A percentile compares a stretch with the other conserved stretches of the same genome.
Conservation (phyloP, 2,888 invertebrate genomes). For the Sepioteuthis lessoniana region DNA sequence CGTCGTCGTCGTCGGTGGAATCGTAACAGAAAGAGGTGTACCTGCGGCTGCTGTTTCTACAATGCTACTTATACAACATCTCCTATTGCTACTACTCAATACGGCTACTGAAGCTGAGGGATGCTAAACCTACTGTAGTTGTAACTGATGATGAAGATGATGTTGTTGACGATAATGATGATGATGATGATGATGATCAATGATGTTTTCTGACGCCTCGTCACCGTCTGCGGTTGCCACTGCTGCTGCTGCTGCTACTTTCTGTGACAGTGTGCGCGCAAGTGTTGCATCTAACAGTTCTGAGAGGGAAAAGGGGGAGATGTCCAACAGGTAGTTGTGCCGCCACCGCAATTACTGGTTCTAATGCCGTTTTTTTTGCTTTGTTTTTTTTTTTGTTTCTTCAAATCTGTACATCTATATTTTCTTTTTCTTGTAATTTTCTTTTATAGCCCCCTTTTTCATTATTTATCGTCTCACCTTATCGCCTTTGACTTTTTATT, state of each 20-base stretch:
- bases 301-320: not conserved
- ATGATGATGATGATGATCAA: not conserved
- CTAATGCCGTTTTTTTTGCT: not conserved
- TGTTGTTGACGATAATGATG: no score
- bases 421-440: no score
- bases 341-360: not conserved
- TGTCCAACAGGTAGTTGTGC: constrained; percentile 33
- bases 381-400: not conserved
- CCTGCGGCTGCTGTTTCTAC: not conserved
- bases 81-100: not conserved
- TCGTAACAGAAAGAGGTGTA: constrained; percentile 25
- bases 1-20: not conserved
- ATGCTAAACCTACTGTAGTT: constrained; percentile 20
- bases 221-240: not conserved
- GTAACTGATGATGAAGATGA: not conserved
- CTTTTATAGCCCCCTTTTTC: no score
- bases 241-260: not conserved
- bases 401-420: no score
- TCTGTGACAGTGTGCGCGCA: not conserved
- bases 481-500: no score
- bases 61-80: not conserved
- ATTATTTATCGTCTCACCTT: no score
- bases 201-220: not conserved
- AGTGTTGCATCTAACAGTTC: not conserved
- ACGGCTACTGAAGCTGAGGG: not conserved